A percentile compares a stretch with the other conserved stretches of the same genome.
These are phyloP conservation scores for Pollenia angustigena DNA, from an alignment of 2,888 invertebrate species.

Conservation along the genomic window DNA sequence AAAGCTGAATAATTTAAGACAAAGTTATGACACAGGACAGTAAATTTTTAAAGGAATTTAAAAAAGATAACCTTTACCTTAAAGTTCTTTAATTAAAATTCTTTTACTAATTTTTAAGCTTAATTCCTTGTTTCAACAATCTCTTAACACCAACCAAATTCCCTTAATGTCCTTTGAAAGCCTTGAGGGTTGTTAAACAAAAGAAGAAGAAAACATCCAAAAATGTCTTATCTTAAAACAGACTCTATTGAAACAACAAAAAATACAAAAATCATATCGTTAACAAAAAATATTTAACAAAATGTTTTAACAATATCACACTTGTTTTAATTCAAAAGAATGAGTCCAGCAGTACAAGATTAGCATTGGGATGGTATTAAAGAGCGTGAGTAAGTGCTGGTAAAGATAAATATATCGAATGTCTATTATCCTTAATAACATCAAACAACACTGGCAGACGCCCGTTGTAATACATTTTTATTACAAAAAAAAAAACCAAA, in stretches of 20 bases:
- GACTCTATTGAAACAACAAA: no score
- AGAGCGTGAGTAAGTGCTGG: not conserved
- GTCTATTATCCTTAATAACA: slow-evolving; percentile 70
- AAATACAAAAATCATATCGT: not conserved
- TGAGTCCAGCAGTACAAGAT: not conserved
- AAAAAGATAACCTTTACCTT: no score
- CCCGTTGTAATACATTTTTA: not conserved
- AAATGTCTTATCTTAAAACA: not conserved
- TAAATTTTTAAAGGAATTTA: no score
- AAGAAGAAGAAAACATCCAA: not conserved
- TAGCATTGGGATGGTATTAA: not conserved
- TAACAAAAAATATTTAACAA: not conserved
- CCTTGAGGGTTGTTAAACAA: not conserved
- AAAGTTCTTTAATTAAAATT: no score
- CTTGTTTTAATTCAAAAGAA: not conserved
- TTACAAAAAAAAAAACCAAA: no score
- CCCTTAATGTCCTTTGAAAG: no score
- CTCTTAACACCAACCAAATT: no score
- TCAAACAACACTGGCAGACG: slow-evolving; percentile 18
- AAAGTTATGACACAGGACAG: no score
- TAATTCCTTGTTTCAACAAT: no score
- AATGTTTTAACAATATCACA: no score
- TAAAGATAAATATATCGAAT: slow-evolving; percentile 70
- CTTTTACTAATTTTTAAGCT: no score
- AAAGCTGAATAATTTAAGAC: no score